Base-by-base conservation (phyloP, 1,140 invertebrate species). In the Aphelinus certus region DNA sequence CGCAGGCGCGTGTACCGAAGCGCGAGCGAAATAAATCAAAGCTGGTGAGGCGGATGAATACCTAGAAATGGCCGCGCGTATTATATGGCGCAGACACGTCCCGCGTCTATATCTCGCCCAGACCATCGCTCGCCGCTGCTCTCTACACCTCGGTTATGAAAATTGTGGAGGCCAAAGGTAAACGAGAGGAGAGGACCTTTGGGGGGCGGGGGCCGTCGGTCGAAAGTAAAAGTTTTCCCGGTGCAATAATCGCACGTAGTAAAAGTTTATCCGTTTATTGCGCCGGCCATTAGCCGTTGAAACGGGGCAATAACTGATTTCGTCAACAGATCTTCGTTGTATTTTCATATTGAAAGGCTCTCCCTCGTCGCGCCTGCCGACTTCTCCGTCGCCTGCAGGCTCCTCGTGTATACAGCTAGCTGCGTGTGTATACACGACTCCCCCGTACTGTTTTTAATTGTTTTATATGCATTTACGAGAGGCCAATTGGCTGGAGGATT, bases 181-280 rank as follows among this genome's bases (percentile, higher is more conserved):
- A 45, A 49, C 43, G 49, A 43, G 65, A 10, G 42, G 43, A 9
- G 26, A 26, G 42, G 1, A 58, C 26, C 26, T 26, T 26, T 26
- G 26, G 26, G 26, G 26, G 26, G 26, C 26, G 26, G 26, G 26
- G 26, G 26, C 26, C 26, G 26, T 26, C 26, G 26, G 26, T 69
- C 47, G 64, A 78, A 82, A 79, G 80, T 80, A 82, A 87, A 83
- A 83, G 76, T 80, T 83, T 84, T 75, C 73, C 60, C 77, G 77
- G 71, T 78, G 75, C 77, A 80, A 81, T 83, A 83, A 84, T 83
- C 81, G 76, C 67, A 61, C 71, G 76, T 74, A 81, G 69, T 84
- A 85, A 83, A 85, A 79, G 66, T 84, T 81, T 82, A 84, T 84
- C 77, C 75, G 65, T 86, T 86, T 87, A 85, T 86, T 84, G 71